Evolutionary conservation across 2,888 invertebrate species (phyloP).

Genomic region (Synergus gifuensis): DNA sequence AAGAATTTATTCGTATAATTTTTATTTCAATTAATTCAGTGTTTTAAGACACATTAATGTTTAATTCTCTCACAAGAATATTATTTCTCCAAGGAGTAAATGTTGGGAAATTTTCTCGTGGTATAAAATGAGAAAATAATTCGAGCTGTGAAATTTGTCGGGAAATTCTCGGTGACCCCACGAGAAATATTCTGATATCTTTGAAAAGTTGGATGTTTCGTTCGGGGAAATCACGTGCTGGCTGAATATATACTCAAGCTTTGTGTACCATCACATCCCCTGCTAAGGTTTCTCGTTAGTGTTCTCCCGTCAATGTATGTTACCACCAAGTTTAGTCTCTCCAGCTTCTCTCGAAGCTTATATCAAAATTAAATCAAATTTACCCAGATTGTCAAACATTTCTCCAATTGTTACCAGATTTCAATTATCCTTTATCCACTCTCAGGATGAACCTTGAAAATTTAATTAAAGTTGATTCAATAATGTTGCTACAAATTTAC

Average conservation of each 20-base stretch:
- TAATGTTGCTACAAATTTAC: not conserved
- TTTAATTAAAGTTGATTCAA: constrained; percentile 1
- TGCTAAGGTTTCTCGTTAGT: constrained; percentile 26
- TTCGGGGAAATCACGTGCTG: constrained; percentile 30
- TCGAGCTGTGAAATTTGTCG: not conserved
- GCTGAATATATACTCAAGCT: constrained; percentile 31
- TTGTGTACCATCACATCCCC: constrained; percentile 23
- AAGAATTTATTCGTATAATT: not conserved
- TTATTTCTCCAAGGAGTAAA: not conserved
- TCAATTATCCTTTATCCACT: not conserved
- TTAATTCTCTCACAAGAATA: not conserved
- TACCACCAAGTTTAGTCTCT: constrained; percentile 6
- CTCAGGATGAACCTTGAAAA: constrained; percentile 8
- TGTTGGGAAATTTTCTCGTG: not conserved
- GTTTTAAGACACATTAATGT: not conserved
- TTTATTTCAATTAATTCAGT: not conserved
- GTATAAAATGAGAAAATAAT: not conserved
- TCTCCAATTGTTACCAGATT: constrained; percentile 21
- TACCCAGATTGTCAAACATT: constrained; percentile 24
- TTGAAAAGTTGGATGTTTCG: not conserved
- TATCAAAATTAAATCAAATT: constrained; percentile 37
- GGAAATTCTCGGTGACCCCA: not conserved
- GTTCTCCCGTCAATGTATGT: constrained; percentile 12
- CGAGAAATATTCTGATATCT: constrained; percentile 30
- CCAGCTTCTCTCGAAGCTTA: constrained; percentile 17